Percentiles rank a stretch among this genome's conserved stretches.
Evolutionary conservation across 2,888 invertebrate genomes (phyloP).

Genomic region (Apamea epomidion): DNA sequence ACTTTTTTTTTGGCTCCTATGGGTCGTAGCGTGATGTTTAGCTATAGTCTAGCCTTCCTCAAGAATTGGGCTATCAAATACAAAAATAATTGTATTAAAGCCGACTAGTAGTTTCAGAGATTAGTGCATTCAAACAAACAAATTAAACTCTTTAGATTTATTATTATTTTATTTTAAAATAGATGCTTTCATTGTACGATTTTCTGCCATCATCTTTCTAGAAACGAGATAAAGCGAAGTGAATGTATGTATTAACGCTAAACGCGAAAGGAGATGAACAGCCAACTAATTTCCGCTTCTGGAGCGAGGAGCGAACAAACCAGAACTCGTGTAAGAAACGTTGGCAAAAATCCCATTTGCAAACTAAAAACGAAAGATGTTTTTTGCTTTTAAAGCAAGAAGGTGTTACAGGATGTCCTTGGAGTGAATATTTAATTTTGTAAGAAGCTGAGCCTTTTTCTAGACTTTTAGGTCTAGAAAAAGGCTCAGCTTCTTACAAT

Average conservation of each 20-base stretch:
- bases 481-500: too few species aligned
- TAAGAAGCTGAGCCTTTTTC: too few species aligned
- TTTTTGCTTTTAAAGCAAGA: conserved; percentile 22
- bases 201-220: conserved; percentile 1
- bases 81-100: neutral
- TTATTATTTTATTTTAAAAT: neutral
- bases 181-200: neutral
- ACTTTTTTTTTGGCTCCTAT: neutral
- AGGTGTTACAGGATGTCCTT: neutral
- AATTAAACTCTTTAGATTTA: neutral
- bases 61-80: too few species aligned
- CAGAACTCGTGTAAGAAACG: conserved; percentile 9
- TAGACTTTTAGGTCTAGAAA: too few species aligned
- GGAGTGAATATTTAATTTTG: conserved; percentile 10
- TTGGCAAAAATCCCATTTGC: conserved; percentile 22
- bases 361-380: conserved; percentile 15
- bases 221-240: conserved; percentile 12
- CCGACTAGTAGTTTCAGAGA: neutral
- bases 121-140: neutral
- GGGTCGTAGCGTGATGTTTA: neutral
- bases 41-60: too few species aligned
- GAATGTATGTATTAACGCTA: conserved; percentile 21
- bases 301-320: conserved; percentile 40
- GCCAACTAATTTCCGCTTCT: conserved; percentile 52
- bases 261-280: conserved; percentile 53